These are phyloP conservation scores for Charina bottae DNA, from an alignment of 2,113 vertebrate genomes.

Conservation along the genomic window DNA sequence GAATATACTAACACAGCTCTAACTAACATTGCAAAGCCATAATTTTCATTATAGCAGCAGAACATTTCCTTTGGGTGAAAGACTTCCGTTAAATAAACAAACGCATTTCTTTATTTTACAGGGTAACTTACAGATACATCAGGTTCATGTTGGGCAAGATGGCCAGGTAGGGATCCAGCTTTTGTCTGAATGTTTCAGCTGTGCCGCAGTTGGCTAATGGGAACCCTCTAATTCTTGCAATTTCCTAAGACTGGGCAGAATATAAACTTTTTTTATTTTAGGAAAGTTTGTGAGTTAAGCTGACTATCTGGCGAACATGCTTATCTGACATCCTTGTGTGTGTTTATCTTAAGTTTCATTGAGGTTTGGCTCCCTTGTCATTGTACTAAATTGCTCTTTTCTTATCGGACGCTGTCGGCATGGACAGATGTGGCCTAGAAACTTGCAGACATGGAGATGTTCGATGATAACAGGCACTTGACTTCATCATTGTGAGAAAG, in stretches of 20 bases:
- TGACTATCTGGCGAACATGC: fast-evolving
- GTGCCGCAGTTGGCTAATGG: fast-evolving
- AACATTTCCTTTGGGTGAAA: not conserved
- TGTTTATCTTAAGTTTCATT: slow-evolving; percentile 1
- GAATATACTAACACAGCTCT: not conserved
- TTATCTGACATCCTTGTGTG: not conserved
- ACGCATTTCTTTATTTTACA: slow-evolving; percentile 67
- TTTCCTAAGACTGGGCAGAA: not conserved
- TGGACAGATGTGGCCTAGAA: slow-evolving; percentile 33
- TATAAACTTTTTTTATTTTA: not conserved
- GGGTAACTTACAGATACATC: slow-evolving; percentile 98
- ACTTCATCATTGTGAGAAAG: slow-evolving; percentile 32
- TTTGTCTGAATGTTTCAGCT: not conserved
- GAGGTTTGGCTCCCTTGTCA: not conserved
- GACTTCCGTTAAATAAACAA: not conserved
- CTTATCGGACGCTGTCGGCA: not conserved
- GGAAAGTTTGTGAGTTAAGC: not conserved
- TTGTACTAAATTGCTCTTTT: not conserved
- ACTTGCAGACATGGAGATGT: not conserved
- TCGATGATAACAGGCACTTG: slow-evolving; percentile 21
- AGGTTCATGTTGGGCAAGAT: slow-evolving; percentile 94
- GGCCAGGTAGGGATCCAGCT: slow-evolving; percentile 86
- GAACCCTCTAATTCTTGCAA: not conserved
- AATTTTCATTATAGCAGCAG: not conserved
- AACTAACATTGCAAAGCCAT: not conserved